These are phyloP conservation scores for Zaprionus kolodkinae DNA, from an alignment of 1,140 invertebrate species.

Conservation along the genomic window DNA sequence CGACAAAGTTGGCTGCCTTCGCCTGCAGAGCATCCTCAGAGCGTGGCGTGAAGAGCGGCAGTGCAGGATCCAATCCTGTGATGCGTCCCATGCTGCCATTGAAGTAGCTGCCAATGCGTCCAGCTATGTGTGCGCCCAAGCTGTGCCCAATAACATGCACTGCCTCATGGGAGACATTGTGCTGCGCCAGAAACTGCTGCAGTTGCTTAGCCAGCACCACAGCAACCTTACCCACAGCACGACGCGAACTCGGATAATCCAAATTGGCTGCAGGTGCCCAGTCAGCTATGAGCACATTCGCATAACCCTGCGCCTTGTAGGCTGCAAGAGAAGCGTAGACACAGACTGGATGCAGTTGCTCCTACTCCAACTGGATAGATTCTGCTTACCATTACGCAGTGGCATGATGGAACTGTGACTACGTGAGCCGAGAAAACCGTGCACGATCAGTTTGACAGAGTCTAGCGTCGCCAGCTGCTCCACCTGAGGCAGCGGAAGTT, in stretches of 20 bases:
- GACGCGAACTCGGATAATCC: conserved; percentile 66
- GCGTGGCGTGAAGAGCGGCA: conserved; percentile 86
- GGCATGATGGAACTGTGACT: conserved; percentile 72
- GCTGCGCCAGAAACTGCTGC: conserved; percentile 54
- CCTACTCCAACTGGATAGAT: background rate
- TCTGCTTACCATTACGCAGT: conserved; percentile 63
- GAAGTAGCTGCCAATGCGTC: conserved; percentile 86
- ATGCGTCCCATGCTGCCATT: conserved; percentile 84
- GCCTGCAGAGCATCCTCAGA: conserved; percentile 84
- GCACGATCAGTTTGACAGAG: conserved; percentile 73
- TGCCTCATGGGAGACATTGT: conserved; percentile 69
- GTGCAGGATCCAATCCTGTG: conserved; percentile 87
- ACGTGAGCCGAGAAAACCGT: conserved; percentile 69
- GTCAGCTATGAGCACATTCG: conserved; percentile 70
- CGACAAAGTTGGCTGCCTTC: conserved; percentile 85
- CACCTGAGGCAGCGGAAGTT: conserved; percentile 35
- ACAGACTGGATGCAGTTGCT: background rate
- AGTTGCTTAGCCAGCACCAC: conserved; percentile 52
- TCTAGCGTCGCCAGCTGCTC: conserved; percentile 24
- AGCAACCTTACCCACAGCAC: conserved; percentile 53
- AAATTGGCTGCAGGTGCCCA: conserved; percentile 70
- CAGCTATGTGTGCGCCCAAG: conserved; percentile 86
- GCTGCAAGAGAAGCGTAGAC: conserved; percentile 40
- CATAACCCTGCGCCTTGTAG: conserved; percentile 65
- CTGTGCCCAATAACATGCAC: conserved; percentile 87